phyloP scores from a whole-genome alignment of 2,113 vertebrate species.

The Otus sunia region DNA sequence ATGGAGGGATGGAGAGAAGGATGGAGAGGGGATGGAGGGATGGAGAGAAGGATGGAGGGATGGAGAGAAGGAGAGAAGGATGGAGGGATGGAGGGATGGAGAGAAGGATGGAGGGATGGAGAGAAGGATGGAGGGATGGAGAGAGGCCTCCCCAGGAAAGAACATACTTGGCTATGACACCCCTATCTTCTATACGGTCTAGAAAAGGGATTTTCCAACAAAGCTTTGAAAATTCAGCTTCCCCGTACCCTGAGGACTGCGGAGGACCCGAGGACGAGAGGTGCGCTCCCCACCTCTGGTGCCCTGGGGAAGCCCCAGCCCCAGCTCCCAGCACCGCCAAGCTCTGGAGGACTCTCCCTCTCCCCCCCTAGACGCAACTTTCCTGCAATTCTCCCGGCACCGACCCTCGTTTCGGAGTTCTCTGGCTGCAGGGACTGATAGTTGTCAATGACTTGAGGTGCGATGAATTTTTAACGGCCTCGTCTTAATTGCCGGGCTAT shows the following conservation, averaged over 20 bases:
- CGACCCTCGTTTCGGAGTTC: fast-evolving
- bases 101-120: neutral
- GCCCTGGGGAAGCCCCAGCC: neutral
- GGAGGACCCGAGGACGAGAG: neutral
- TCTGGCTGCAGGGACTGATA: neutral
- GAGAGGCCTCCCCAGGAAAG: neutral
- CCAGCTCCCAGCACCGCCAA: fast-evolving
- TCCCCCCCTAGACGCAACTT: neutral
- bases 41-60: neutral
- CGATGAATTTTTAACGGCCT: slow-evolving; percentile 25
- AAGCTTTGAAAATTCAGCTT: neutral
- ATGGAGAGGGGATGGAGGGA: neutral
- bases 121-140: neutral
- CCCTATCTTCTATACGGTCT: fast-evolving
- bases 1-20: neutral
- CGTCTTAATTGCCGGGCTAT: neutral
- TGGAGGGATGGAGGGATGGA: neutral
- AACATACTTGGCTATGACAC: neutral
- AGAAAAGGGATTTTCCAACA: neutral
- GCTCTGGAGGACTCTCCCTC: neutral
- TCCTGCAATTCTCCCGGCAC: neutral
- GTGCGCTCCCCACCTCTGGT: neutral
- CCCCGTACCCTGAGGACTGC: fast-evolving
- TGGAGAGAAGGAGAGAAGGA: neutral
- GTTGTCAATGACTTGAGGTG: neutral